phyloP scores from a whole-genome alignment of 2,113 vertebrate genomes.

The Platycercus adscitus region DNA sequence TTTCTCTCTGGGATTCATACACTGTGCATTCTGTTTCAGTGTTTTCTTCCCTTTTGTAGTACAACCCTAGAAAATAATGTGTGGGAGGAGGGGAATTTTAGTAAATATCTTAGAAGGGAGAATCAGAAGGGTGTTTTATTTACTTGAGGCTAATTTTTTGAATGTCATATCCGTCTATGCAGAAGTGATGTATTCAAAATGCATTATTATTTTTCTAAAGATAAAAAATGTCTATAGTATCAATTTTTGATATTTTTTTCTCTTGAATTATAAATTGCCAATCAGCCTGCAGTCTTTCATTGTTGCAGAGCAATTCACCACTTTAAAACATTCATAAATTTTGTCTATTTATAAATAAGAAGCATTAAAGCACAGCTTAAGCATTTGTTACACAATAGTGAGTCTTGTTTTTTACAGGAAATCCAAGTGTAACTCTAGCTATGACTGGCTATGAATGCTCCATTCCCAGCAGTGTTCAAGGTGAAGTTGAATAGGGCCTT shows the following conservation, averaged over 20 bases:
- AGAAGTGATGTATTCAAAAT: background rate
- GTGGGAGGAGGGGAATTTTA: background rate
- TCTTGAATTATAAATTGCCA: background rate
- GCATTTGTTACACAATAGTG: background rate
- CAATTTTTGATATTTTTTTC: background rate
- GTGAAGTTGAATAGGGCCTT: background rate
- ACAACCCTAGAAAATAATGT: background rate
- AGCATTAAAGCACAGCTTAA: background rate
- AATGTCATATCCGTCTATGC: background rate
- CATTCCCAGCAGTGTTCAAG: background rate
- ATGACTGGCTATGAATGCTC: background rate
- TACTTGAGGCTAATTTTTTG: background rate
- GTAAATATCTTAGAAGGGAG: background rate
- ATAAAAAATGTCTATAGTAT: background rate
- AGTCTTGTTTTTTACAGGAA: background rate
- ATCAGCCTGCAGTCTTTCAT: background rate
- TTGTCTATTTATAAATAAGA: background rate
- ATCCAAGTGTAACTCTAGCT: background rate
- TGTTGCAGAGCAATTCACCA: background rate
- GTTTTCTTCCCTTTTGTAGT: background rate
- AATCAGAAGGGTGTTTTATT: background rate
- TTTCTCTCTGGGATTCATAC: background rate
- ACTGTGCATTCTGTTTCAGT: background rate
- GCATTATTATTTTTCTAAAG: background rate
- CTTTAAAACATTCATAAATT: background rate